These are phyloP conservation scores for Geococcyx californianus DNA, from an alignment of 2,113 vertebrate species.

Conservation along the genomic window DNA sequence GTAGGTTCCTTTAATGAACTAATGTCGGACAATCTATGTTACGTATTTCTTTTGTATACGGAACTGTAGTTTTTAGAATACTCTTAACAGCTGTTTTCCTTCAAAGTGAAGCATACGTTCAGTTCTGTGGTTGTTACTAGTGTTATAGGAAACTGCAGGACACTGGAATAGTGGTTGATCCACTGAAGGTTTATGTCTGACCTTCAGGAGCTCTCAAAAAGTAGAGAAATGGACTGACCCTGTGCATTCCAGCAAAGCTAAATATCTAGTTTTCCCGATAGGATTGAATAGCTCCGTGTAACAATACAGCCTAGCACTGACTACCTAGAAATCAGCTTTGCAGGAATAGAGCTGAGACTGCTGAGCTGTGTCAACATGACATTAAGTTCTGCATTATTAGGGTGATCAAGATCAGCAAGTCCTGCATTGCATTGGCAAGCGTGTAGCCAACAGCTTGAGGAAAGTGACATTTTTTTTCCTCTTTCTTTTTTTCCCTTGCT, in stretches of 20 bases:
- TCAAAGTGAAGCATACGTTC: neutral
- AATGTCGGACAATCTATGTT: neutral
- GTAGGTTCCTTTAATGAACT: neutral
- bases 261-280: neutral
- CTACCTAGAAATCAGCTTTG: neutral
- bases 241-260: neutral
- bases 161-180: neutral
- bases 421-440: rapidly evolving
- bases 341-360: neutral
- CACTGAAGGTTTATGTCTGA: neutral
- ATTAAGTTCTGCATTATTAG: neutral
- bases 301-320: neutral
- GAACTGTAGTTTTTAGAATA: neutral
- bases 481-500: no score
- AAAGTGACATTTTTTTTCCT: no score
- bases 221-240: neutral
- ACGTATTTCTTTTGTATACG: neutral
- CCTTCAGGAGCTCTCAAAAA: neutral
- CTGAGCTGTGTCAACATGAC: neutral
- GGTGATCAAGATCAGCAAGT: neutral
- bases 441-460: neutral
- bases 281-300: neutral
- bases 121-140: neutral
- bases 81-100: neutral
- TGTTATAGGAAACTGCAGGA: neutral